phyloP scores from a whole-genome alignment of 2,888 invertebrate genomes.

The Toxonevra muliebris region DNA sequence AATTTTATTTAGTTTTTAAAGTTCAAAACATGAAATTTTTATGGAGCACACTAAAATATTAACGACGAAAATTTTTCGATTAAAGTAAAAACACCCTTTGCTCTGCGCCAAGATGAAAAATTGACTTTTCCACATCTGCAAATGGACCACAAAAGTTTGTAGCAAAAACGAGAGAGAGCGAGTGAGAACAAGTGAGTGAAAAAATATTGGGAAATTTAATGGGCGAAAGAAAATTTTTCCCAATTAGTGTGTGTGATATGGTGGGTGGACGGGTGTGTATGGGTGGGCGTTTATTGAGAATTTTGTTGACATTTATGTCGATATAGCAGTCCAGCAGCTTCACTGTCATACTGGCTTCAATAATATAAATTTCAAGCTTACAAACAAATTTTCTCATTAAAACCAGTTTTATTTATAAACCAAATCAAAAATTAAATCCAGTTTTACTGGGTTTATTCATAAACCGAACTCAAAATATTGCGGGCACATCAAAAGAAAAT shows the following conservation, averaged over 20 bases:
- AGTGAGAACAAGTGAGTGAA: not conserved
- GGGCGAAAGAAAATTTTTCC: conserved; percentile 6
- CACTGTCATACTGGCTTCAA: too few relatives aligned
- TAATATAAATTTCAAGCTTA: too few relatives aligned
- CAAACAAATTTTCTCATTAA: too few relatives aligned
- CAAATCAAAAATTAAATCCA: too few relatives aligned
- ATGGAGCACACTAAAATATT: conserved; percentile 35
- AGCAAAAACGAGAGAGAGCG: conserved; percentile 3
- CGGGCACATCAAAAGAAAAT: too few relatives aligned
- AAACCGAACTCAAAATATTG: too few relatives aligned
- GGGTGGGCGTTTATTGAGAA: not conserved
- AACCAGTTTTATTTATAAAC: too few relatives aligned
- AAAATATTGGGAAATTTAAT: conserved; percentile 22
- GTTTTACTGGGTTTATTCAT: too few relatives aligned
- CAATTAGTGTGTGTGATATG: not conserved
- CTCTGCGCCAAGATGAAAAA: conserved; percentile 49
- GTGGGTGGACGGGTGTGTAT: not conserved
- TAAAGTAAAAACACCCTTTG: conserved; percentile 51
- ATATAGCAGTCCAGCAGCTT: too few relatives aligned
- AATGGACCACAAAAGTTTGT: conserved; percentile 30
- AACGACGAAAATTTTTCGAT: conserved; percentile 34
- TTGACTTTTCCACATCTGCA: conserved; percentile 44
- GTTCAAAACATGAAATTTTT: conserved; percentile 31
- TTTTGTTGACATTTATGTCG: too few relatives aligned
- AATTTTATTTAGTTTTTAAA: conserved; percentile 12